A percentile compares a stretch with the other conserved stretches of the same genome.
phyloP scores from a whole-genome alignment of 2,888 invertebrate genomes.

The Drosophila villosipedis region DNA sequence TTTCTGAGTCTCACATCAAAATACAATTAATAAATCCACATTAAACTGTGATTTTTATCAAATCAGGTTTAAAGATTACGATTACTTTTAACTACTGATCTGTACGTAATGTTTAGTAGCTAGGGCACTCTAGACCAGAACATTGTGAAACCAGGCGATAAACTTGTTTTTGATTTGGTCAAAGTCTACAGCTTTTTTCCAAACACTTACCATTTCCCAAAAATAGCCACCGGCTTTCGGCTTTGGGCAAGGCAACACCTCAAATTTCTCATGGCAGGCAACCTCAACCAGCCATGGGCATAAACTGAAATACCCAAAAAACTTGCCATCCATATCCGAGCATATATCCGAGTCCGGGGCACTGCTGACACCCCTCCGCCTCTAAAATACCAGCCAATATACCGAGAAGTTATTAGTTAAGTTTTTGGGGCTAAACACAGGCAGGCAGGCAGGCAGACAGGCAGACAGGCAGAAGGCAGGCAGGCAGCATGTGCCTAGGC shows the following conservation, averaged over 20 bases:
- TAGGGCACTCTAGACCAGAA: neutral
- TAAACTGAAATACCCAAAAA: slow-evolving; percentile 10
- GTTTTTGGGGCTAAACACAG: slow-evolving; percentile 41
- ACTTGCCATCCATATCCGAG: neutral
- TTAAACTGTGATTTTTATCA: neutral
- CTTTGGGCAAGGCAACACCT: slow-evolving; percentile 2
- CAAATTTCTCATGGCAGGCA: neutral
- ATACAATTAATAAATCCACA: neutral
- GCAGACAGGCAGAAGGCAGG: neutral
- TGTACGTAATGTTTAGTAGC: neutral
- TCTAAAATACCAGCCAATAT: slow-evolving; percentile 30
- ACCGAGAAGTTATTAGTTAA: slow-evolving; percentile 63
- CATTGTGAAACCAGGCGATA: neutral
- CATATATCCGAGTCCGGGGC: neutral
- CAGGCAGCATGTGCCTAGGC: slow-evolving; percentile 28
- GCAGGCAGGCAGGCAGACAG: neutral
- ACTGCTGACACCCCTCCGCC: neutral
- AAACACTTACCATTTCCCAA: neutral
- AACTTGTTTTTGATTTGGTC: neutral
- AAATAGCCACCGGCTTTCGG: neutral
- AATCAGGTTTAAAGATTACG: neutral
- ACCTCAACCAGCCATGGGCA: slow-evolving; percentile 2
- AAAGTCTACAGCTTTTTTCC: neutral
- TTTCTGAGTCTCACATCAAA: neutral
- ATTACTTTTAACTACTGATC: neutral